These are phyloP conservation scores for Anas capensis DNA, from an alignment of 2,797 vertebrate genomes.

Conservation along the genomic window DNA sequence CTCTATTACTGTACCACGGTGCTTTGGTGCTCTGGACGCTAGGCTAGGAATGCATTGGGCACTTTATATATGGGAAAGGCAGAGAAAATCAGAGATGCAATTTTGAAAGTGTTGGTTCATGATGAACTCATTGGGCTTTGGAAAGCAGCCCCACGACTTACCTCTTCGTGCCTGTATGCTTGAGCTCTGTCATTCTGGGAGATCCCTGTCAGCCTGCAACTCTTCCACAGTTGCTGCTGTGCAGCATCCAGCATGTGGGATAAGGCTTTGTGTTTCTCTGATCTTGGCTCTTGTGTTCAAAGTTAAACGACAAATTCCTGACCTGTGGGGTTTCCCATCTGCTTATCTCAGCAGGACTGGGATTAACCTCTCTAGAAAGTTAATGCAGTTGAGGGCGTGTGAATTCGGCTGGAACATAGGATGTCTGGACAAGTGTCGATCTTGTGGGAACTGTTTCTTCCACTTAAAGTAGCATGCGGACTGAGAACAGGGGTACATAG, in stretches of 20 bases:
- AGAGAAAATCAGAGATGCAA: background rate
- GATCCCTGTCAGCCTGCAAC: background rate
- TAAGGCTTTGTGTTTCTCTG: background rate
- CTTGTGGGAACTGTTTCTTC: background rate
- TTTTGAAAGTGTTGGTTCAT: background rate
- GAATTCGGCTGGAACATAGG: background rate
- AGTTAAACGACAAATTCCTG: constrained; percentile 34
- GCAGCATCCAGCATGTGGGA: background rate
- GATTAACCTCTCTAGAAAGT: constrained; percentile 19
- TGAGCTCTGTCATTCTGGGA: background rate
- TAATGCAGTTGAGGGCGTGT: background rate
- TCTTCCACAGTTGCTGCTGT: background rate
- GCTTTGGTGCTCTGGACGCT: background rate
- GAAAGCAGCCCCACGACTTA: background rate
- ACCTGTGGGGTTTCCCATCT: background rate
- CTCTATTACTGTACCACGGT: background rate
- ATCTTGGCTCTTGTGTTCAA: background rate
- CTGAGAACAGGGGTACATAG: background rate
- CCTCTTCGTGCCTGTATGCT: background rate
- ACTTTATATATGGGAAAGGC: background rate
- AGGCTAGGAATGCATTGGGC: background rate
- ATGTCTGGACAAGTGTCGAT: background rate
- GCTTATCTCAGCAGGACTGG: background rate
- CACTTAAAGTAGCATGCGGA: background rate
- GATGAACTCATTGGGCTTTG: background rate